A percentile compares a stretch with the other conserved stretches of the same genome.
These are phyloP conservation scores for Scomber colias DNA, from an alignment of 2,113 vertebrate genomes.

Conservation along the genomic window DNA sequence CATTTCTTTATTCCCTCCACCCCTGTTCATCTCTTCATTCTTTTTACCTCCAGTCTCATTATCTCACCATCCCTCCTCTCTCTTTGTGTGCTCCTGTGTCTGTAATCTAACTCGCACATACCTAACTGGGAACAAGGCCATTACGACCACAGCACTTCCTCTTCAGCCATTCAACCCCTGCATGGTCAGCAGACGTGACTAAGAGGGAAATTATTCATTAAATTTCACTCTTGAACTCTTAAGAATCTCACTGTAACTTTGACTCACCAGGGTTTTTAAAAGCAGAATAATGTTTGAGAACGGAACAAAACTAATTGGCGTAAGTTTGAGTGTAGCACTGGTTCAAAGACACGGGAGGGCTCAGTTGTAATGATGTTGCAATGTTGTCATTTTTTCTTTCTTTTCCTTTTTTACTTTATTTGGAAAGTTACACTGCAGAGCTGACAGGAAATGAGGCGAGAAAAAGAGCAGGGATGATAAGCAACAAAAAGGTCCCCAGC, in stretches of 20 bases:
- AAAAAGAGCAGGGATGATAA: too few species aligned
- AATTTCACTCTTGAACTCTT: slow-evolving; percentile 8
- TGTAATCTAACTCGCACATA: slow-evolving; percentile 33
- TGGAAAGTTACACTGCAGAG: too few species aligned
- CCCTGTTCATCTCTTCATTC: slow-evolving; percentile 12
- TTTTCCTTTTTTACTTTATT: too few species aligned
- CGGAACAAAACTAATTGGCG: background rate
- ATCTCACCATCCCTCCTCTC: slow-evolving; percentile 26
- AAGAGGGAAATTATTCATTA: slow-evolving; percentile 37
- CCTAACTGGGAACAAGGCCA: slow-evolving; percentile 46
- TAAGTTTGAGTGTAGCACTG: background rate
- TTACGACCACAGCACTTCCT: slow-evolving; percentile 55
- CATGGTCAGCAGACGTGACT: slow-evolving; percentile 37
- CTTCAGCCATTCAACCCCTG: slow-evolving; percentile 43
- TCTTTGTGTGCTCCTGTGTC: slow-evolving; percentile 18
- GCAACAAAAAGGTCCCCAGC: too few species aligned
- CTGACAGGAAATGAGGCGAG: too few species aligned
- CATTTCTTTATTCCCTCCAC: slow-evolving; percentile 32
- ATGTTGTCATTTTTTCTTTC: too few species aligned
- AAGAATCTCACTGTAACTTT: slow-evolving; percentile 17
- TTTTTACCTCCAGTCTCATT: slow-evolving; percentile 18
- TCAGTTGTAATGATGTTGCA: too few species aligned
- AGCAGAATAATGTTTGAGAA: background rate
- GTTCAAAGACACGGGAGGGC: too few species aligned
- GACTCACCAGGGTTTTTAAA: background rate